These are phyloP conservation scores for Ceyx erithaca DNA, from an alignment of 2,797 vertebrate genomes.

Conservation along the genomic window DNA sequence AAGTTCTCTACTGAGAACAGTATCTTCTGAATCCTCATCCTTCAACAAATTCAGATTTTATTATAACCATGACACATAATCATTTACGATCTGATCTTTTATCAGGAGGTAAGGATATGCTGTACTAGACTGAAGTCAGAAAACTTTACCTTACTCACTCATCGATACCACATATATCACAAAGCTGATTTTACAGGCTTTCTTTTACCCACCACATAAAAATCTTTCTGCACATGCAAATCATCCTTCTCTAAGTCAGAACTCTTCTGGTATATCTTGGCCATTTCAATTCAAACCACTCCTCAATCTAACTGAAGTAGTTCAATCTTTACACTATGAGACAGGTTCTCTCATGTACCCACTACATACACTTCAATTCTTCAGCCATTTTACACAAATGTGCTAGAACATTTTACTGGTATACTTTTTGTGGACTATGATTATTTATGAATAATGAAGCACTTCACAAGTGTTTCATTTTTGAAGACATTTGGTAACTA, in stretches of 20 bases:
- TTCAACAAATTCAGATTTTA: constrained; percentile 60
- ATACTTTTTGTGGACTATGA: neutral
- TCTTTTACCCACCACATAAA: neutral
- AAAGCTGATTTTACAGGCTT: neutral
- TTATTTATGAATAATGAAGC: neutral
- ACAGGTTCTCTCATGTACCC: neutral
- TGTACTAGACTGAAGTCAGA: neutral
- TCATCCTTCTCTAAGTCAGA: neutral
- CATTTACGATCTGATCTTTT: neutral
- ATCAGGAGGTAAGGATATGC: neutral
- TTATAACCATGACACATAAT: neutral
- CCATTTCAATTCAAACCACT: neutral
- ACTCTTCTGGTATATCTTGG: neutral
- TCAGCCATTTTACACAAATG: neutral
- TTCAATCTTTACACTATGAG: neutral
- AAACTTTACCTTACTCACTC: neutral
- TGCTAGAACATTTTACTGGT: neutral
- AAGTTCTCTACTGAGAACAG: constrained; percentile 15
- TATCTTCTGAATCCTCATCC: constrained; percentile 78
- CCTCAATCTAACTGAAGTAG: neutral
- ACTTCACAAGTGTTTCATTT: neutral
- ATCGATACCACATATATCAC: neutral
- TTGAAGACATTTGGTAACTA: neutral
- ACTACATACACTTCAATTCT: neutral
- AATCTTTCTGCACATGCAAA: neutral